Evolutionary conservation across 2,797 vertebrate species (phyloP).

Genomic region (Danionella dracula): DNA sequence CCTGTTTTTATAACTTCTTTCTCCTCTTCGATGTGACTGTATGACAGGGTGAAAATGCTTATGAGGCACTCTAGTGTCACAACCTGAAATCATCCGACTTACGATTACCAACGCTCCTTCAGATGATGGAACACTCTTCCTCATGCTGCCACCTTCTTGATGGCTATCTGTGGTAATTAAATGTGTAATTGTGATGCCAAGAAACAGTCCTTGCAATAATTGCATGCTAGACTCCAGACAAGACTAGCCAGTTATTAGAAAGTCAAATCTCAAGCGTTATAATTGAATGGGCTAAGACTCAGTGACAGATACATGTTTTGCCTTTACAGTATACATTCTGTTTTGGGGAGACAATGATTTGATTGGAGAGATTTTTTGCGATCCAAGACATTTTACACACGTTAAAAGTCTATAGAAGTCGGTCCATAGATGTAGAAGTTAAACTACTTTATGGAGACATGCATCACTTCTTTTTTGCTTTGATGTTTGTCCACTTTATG

Average conservation of each 20-base stretch:
- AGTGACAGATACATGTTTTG: too few relatives aligned
- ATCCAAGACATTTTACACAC: too few relatives aligned
- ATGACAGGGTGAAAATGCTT: slow-evolving; percentile 51
- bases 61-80: slow-evolving; percentile 49
- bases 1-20: slow-evolving; percentile 13
- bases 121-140: slow-evolving; percentile 51
- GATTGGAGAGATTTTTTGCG: too few relatives aligned
- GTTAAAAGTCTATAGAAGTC: too few relatives aligned
- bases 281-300: slow-evolving; percentile 37
- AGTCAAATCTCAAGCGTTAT: slow-evolving; percentile 37
- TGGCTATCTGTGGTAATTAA: slow-evolving; percentile 65
- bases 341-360: too few relatives aligned
- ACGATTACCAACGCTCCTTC: slow-evolving; percentile 46
- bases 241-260: slow-evolving; percentile 36
- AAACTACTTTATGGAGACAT: too few relatives aligned
- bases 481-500: too few relatives aligned
- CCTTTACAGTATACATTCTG: too few relatives aligned
- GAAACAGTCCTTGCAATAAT: slow-evolving; percentile 52
- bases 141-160: slow-evolving; percentile 55
- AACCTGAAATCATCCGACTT: slow-evolving; percentile 53
- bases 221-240: slow-evolving; percentile 37
- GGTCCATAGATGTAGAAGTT: too few relatives aligned
- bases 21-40: slow-evolving; percentile 37
- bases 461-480: too few relatives aligned
- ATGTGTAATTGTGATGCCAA: slow-evolving; percentile 58